These are phyloP conservation scores for Candoia aspera DNA, from an alignment of 2,113 vertebrate genomes.

Conservation along the genomic window DNA sequence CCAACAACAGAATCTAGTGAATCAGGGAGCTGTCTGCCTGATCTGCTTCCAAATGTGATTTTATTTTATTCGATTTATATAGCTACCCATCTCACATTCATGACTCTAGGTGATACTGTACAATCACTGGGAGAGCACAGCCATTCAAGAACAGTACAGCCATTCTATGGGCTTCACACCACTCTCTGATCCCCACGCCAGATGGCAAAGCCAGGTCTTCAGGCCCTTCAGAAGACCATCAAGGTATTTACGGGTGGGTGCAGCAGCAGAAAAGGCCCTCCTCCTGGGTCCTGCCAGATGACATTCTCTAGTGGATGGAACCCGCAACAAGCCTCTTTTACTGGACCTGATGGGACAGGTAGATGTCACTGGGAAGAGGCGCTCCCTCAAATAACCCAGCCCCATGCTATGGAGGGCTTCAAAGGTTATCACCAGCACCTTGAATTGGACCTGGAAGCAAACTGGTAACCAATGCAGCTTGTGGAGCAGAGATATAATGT, in stretches of 20 bases:
- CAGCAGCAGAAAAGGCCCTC: background rate
- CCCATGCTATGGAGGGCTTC: too few species aligned
- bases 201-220: background rate
- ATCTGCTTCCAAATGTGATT: background rate
- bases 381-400: too few species aligned
- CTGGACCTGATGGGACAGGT: too few species aligned
- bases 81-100: background rate
- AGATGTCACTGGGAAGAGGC: too few species aligned
- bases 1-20: background rate
- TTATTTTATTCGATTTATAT: background rate
- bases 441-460: too few species aligned
- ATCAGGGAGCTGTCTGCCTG: background rate
- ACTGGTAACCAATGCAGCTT: too few species aligned
- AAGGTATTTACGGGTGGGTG: background rate
- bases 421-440: too few species aligned
- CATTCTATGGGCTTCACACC: background rate
- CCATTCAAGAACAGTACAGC: background rate
- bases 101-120: background rate
- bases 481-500: too few species aligned
- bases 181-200: background rate
- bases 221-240: background rate
- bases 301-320: background rate
- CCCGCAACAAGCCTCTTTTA: too few species aligned
- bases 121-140: background rate
- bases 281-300: background rate